Evolutionary conservation across 1,140 invertebrate species (phyloP), one percentile per base, ranked within the genome.

Genomic region (Mylabris phalerata): DNA sequence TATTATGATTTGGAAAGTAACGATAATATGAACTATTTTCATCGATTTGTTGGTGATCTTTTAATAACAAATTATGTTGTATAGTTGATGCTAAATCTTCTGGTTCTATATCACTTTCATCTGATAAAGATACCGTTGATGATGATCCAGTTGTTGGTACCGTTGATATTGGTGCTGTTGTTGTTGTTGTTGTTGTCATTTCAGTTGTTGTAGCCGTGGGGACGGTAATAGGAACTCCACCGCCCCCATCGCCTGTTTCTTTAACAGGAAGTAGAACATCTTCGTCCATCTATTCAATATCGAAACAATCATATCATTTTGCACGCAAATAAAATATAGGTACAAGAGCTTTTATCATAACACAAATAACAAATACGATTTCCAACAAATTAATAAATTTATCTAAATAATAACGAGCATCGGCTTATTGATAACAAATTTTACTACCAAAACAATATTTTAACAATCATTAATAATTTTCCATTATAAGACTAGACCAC

Each of bases 1-100:
- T 86, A 45, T 84, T 83, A 65, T 87, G 85, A 46, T 84, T 84
- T 64, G 85, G 77, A 70, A 87, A 87, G 66, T 87, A 87, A 67
- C 86, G 83, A 63, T 86, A 83, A 68, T 86, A 85, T 71, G 86
- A 87, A 48, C 45, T 40, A 10, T 32, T 38, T 32, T 48, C 46
- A 9, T 56, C 61, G 85, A 66, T 9, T 84, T 84, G 50, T 81
- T 81, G 56, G 84, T 84, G 3, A 83, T 85, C 32, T 32, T 32
- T 32, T 3, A 32, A 32, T 32, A 32, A 5, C 19, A 19, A 19
- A 64, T 85, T 85, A 69, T 86, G 82, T 71, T 84, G 85, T 40
- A 85, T 83, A 38, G 82, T 81, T 19, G 81, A 81, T 5, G 82
- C 78, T 41, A 84, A 74, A 64, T 85, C 83, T 63, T 83, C 81